Conservation (phyloP, 2,797 vertebrate genomes). For the Philypnodon macrostomus region DNA sequence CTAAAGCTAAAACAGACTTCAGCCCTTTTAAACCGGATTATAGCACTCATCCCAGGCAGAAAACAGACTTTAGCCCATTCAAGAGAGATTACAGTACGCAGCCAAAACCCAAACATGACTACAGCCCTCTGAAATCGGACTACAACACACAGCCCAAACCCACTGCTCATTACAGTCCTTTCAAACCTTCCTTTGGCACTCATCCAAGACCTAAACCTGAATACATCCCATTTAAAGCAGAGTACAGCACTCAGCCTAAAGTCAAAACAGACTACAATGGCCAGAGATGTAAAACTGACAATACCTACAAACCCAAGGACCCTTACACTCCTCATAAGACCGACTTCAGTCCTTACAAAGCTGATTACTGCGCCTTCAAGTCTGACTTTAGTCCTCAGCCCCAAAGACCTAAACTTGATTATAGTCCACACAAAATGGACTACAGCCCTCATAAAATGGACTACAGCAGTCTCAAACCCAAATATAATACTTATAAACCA, state of each 20-base stretch:
- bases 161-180: slow-evolving; percentile 72
- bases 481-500: slow-evolving; percentile 93
- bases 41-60: slow-evolving; percentile 72
- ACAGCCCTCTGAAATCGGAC: slow-evolving; percentile 75
- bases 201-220: slow-evolving; percentile 70
- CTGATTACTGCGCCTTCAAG: slow-evolving; percentile 75
- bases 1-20: slow-evolving; percentile 71
- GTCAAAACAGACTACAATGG: slow-evolving; percentile 70
- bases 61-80: slow-evolving; percentile 73
- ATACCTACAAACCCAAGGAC: slow-evolving; percentile 67
- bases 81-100: slow-evolving; percentile 75
- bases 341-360: slow-evolving; percentile 72
- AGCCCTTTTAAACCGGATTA: slow-evolving; percentile 77
- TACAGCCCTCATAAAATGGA: slow-evolving; percentile 73
- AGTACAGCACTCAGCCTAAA: slow-evolving; percentile 76
- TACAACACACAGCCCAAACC: slow-evolving; percentile 66
- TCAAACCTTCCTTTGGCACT: slow-evolving; percentile 70
- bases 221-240: slow-evolving; percentile 70
- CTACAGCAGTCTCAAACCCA: slow-evolving; percentile 78
- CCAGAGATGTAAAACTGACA: slow-evolving; percentile 70
- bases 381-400: slow-evolving; percentile 74
- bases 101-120: slow-evolving; percentile 74
- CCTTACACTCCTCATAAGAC: slow-evolving; percentile 69
- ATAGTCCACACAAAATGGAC: slow-evolving; percentile 73
- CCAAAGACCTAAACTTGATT: slow-evolving; percentile 76